phyloP scores from a whole-genome alignment of 2,888 invertebrate genomes.

The Odiellus spinosus region DNA sequence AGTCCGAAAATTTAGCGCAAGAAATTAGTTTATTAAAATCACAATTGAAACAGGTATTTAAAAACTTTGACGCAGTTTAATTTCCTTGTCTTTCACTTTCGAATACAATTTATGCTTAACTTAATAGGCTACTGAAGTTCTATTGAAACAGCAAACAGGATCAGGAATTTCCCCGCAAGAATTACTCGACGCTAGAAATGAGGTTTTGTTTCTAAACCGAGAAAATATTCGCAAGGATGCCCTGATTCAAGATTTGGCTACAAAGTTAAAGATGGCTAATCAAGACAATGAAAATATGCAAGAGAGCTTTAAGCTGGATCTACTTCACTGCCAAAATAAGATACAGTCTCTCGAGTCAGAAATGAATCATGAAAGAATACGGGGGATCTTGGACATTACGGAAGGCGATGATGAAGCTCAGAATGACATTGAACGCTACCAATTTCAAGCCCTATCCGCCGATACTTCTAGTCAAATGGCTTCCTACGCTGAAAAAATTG shows the following conservation, averaged over 20 bases:
- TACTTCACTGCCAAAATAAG: too few species aligned
- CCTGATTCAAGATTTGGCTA: too few species aligned
- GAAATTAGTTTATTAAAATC: conserved; percentile 15
- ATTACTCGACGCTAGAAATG: not conserved
- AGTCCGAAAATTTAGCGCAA: conserved; percentile 9
- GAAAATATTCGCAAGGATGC: not conserved
- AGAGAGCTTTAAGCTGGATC: too few species aligned
- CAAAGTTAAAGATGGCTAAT: too few species aligned
- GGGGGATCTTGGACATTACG: too few species aligned
- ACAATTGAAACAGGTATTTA: conserved; percentile 17
- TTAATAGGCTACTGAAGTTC: conserved; percentile 10
- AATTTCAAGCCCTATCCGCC: too few species aligned
- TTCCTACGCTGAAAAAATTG: too few species aligned
- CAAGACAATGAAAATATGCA: too few species aligned
- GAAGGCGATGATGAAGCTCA: too few species aligned
- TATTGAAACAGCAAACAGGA: conserved; percentile 8
- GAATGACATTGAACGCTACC: too few species aligned
- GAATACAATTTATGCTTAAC: not conserved
- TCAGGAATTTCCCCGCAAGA: conserved; percentile 1
- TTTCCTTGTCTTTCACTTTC: not conserved
- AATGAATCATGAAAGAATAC: too few species aligned
- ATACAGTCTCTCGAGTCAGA: too few species aligned
- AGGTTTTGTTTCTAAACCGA: not conserved
- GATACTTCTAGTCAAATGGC: not conserved
- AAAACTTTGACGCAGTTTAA: not conserved